Percentiles rank a stretch among this genome's conserved stretches.
These are phyloP conservation scores for Aleiodes testaceus DNA, from an alignment of 2,888 invertebrate genomes.

Conservation along the genomic window DNA sequence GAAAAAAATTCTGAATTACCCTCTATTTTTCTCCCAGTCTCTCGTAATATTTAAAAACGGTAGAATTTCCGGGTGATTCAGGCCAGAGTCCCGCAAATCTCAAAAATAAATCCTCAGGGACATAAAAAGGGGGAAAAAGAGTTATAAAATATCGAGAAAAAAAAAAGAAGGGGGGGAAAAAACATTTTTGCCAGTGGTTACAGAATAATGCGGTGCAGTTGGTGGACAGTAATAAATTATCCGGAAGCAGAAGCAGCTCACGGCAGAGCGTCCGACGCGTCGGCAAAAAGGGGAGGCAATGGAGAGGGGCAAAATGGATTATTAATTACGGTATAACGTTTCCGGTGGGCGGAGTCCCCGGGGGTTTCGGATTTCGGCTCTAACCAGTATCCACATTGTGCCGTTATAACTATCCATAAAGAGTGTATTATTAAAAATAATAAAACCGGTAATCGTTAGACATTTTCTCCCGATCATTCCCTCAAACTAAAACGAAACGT, in stretches of 20 bases:
- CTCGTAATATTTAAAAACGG: not conserved
- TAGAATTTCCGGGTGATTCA: slow-evolving; percentile 19
- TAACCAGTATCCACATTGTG: no score
- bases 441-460: slow-evolving; percentile 5
- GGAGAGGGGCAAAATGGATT: slow-evolving; percentile 63
- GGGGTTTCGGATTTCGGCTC: not conserved
- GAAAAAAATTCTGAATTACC: not conserved
- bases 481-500: not conserved
- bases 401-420: no score
- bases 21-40: no score
- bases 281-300: slow-evolving; percentile 26
- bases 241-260: slow-evolving; percentile 50
- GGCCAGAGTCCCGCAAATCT: slow-evolving; percentile 2
- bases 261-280: slow-evolving; percentile 49
- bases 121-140: slow-evolving; percentile 15
- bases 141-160: slow-evolving; percentile 12
- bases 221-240: slow-evolving; percentile 64
- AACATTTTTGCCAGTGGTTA: slow-evolving; percentile 46
- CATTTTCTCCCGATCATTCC: not conserved
- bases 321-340: slow-evolving; percentile 64
- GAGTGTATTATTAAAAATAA: no score
- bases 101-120: slow-evolving; percentile 11
- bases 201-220: slow-evolving; percentile 59
- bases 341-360: slow-evolving; percentile 30
- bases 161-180: slow-evolving; percentile 33